Conservation (phyloP, 2,797 vertebrate genomes). For the Cuculus canorus region DNA sequence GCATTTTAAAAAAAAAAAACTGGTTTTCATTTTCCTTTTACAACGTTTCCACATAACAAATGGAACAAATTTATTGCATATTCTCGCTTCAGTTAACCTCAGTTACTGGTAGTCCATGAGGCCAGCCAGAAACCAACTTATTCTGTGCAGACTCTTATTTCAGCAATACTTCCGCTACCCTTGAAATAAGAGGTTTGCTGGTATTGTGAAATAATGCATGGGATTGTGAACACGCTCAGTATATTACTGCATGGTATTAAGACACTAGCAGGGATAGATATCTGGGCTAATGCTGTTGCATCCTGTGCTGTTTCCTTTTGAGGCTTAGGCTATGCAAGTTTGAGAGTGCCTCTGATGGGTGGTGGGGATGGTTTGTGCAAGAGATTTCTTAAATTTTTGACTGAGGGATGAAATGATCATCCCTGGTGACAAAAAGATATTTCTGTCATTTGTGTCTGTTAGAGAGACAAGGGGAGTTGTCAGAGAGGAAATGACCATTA, state of each 20-base stretch:
- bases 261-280: background rate
- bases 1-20: background rate
- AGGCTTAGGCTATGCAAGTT: background rate
- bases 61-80: background rate
- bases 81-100: background rate
- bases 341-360: background rate
- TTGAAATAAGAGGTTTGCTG: background rate
- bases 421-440: background rate
- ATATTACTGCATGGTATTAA: background rate
- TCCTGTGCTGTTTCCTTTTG: background rate
- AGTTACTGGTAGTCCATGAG: accelerated
- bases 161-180: background rate
- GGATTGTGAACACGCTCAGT: accelerated
- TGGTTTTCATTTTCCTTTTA: background rate
- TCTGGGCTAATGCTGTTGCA: no score
- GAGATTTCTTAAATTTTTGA: background rate
- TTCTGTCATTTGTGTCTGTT: background rate
- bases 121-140: background rate
- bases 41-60: background rate
- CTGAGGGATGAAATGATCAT: background rate
- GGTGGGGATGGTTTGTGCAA: background rate
- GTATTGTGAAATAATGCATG: background rate
- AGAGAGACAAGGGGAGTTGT: background rate
- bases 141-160: background rate
- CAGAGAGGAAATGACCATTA: background rate